These are phyloP conservation scores for Eciton burchellii DNA, from an alignment of 1,140 invertebrate species.

Conservation along the genomic window DNA sequence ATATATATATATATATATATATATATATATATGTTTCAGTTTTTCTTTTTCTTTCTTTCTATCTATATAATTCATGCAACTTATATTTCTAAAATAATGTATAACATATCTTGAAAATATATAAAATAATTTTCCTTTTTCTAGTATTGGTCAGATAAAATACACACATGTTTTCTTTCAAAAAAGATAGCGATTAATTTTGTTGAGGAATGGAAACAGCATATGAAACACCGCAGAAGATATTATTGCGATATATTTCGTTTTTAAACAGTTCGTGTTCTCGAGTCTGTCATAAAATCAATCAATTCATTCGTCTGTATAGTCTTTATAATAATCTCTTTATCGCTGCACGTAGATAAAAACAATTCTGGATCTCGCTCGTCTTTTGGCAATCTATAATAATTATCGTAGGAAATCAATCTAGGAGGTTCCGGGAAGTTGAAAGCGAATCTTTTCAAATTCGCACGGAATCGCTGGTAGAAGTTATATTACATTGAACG, in stretches of 20 bases:
- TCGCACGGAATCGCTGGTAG: conserved; percentile 41
- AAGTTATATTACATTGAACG: conserved; percentile 69
- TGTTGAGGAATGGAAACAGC: conserved; percentile 15
- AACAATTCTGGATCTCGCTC: conserved; percentile 45
- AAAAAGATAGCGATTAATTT: conserved; percentile 55
- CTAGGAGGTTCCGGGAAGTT: conserved; percentile 27
- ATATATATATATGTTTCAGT: conserved; percentile 59
- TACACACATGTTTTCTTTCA: conserved; percentile 64
- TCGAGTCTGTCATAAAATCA: conserved; percentile 45
- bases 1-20: conserved; percentile 60
- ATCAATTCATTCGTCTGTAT: conserved; percentile 48
- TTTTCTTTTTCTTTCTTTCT: conserved; percentile 61
- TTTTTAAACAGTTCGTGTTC: conserved; percentile 60
- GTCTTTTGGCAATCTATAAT: conserved; percentile 62
- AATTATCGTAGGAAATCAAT: conserved; percentile 1
- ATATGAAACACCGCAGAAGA: conserved; percentile 62
- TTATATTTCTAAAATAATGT: conserved; percentile 83
- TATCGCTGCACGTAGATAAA: conserved; percentile 31
- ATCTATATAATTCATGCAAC: conserved; percentile 80
- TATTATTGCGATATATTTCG: conserved; percentile 65
- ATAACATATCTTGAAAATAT: conserved; percentile 83
- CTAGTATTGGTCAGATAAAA: conserved; percentile 81
- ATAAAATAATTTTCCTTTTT: conserved; percentile 66
- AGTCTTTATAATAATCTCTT: conserved; percentile 35
- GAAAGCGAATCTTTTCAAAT: conserved; percentile 27